Evolutionary conservation across 2,797 vertebrate genomes (phyloP).

Genomic region (Tangara arthus): DNA sequence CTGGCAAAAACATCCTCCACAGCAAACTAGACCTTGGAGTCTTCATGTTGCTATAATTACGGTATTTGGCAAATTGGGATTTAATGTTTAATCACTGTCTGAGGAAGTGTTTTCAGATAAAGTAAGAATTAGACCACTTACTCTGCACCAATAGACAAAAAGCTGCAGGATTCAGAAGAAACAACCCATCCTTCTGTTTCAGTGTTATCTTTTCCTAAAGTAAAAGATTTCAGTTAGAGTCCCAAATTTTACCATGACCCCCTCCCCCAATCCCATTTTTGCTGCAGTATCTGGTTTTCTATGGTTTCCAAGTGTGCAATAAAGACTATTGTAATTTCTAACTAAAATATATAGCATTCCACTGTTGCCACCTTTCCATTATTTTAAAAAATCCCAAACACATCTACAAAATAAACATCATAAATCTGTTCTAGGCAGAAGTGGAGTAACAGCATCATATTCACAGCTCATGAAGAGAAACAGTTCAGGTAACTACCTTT

Average conservation of each 20-base stretch:
- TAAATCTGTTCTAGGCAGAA: neutral
- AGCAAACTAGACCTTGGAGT: neutral
- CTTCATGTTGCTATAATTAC: neutral
- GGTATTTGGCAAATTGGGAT: neutral
- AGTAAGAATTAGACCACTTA: conserved; percentile 69
- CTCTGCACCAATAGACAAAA: conserved; percentile 97
- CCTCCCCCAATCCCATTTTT: neutral
- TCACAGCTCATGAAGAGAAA: neutral
- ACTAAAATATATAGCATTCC: neutral
- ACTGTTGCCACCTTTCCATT: neutral
- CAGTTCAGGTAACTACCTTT: neutral
- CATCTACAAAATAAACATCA: neutral
- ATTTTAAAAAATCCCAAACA: neutral
- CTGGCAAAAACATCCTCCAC: neutral
- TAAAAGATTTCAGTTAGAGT: conserved; percentile 5
- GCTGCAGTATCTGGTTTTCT: neutral
- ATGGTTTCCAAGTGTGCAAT: neutral
- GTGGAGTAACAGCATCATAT: neutral
- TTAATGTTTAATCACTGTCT: neutral
- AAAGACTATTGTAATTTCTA: neutral
- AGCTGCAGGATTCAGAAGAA: conserved; percentile 98
- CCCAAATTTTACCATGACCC: neutral
- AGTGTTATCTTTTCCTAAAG: conserved; percentile 81
- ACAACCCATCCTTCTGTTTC: conserved; percentile 98
- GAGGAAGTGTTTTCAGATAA: neutral